Conservation (phyloP, 2,797 vertebrate species). For the Mus spretus region DNA sequence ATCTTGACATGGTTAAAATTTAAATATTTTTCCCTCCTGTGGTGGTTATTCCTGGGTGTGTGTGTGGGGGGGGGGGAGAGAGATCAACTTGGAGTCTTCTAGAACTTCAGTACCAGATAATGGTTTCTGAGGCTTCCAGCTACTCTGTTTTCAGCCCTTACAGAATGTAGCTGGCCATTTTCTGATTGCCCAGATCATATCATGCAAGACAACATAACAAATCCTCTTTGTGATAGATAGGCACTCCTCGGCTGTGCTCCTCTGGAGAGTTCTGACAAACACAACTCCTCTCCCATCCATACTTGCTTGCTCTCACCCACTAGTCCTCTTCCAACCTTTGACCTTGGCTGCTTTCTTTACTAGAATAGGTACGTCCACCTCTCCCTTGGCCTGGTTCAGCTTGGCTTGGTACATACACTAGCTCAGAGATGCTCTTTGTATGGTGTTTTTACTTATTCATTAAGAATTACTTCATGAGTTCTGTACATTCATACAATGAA, state of each 20-base stretch:
- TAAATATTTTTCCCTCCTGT: background rate
- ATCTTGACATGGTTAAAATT: background rate
- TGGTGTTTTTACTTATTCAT: background rate
- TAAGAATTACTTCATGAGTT: background rate
- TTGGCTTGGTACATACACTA: background rate
- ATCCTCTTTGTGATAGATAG: background rate
- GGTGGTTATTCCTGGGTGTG: background rate
- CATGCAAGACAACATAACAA: background rate
- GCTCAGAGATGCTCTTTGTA: background rate
- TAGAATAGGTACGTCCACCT: background rate
- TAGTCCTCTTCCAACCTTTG: background rate
- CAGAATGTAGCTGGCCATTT: background rate
- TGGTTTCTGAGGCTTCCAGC: background rate
- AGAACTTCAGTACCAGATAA: background rate
- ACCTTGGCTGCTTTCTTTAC: background rate
- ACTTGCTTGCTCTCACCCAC: too few relatives aligned
- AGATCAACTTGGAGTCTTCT: background rate
- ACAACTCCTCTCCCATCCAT: background rate
- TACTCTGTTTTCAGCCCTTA: background rate
- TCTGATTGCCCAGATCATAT: background rate
- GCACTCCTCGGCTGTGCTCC: background rate
- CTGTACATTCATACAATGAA: background rate
- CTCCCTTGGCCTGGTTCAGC: background rate
- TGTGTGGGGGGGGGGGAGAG: too few relatives aligned
- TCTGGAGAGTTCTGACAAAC: background rate